phyloP scores from a whole-genome alignment of 2,888 invertebrate species.

The Heliconius charithonia region DNA sequence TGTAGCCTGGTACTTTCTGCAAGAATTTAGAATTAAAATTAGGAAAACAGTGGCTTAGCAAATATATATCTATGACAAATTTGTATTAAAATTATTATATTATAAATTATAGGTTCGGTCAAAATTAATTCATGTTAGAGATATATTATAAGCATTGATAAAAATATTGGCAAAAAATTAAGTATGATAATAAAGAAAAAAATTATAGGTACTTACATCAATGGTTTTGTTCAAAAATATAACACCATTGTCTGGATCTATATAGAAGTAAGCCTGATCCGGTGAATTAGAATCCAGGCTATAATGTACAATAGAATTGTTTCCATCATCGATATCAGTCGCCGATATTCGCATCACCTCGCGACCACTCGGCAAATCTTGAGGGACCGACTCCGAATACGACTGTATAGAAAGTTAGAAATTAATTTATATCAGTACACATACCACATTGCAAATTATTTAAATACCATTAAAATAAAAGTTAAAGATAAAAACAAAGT shows the following conservation, averaged over 20 bases:
- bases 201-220: constrained; percentile 86
- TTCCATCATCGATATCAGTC: constrained; percentile 95
- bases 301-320: constrained; percentile 94
- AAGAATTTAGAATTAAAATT: constrained; percentile 38
- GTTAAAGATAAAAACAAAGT: not conserved
- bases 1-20: constrained; percentile 85
- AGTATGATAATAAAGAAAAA: not conserved
- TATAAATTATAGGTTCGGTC: too few species aligned
- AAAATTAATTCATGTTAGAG: not conserved
- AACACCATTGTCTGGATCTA: constrained; percentile 92
- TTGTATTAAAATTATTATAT: too few species aligned
- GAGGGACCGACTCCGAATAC: constrained; percentile 90
- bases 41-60: too few species aligned
- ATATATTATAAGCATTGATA: not conserved
- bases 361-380: constrained; percentile 88
- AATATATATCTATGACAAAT: too few species aligned
- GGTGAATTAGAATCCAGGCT: constrained; percentile 79
- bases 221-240: constrained; percentile 88
- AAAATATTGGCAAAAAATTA: too few species aligned
- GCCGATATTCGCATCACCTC: constrained; percentile 96
- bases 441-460: not conserved
- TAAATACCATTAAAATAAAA: constrained; percentile 12
- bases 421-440: constrained; percentile 17
- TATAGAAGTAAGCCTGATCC: constrained; percentile 88
- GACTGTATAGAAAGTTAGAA: constrained; percentile 64